Base-by-base conservation (phyloP, 2,113 vertebrate genomes). In the Ictalurus furcatus region DNA sequence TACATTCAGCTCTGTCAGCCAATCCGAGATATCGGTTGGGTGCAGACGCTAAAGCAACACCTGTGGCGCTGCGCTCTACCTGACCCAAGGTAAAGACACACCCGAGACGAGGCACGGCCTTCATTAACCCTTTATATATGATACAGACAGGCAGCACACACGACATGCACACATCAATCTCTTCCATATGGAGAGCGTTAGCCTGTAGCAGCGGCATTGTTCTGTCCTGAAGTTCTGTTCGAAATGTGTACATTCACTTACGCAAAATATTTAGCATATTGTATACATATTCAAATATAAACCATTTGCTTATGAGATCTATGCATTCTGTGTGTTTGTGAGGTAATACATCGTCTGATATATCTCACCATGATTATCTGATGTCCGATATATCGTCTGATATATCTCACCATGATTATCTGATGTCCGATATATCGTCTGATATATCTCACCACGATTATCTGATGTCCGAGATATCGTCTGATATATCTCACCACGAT, bases 1-100 rank as follows among this genome's bases (percentile, higher is more conserved):
- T 96, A 96, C 96, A 94, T 96, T 95, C 95, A 96, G 93, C 96
- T 96, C 94, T 95, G 94, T 94, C 95, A 96, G 95, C 95, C 96
- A 95, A 96, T 96, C 94, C 94, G 95, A 93, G 96, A 96, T 92
- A 95, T 95, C 94, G 95, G 96, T 92, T 96, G 95, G 96, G 95
- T 96, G 94, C 95, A 96, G 96, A 96, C 95, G 86, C 95, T 96
- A 93, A 96, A 96, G 94, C 96, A 96, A 94, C 96, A 96, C 91
- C 95, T 96, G 92, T 96, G 95, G 96, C 95, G 96, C 94, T 96
- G 95, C 94, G 92, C 95, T 37, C 94, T 96, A 85, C 94, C 95
- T 90, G 90, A 96, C 92, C 94, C 95, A 93, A 96, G 96, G 96
- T 96, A 96, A 96, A 40, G 85, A 63, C 83, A 74, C 91, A 88